phyloP scores from a whole-genome alignment of 2,888 invertebrate genomes.

The Oscheius sp. region DNA sequence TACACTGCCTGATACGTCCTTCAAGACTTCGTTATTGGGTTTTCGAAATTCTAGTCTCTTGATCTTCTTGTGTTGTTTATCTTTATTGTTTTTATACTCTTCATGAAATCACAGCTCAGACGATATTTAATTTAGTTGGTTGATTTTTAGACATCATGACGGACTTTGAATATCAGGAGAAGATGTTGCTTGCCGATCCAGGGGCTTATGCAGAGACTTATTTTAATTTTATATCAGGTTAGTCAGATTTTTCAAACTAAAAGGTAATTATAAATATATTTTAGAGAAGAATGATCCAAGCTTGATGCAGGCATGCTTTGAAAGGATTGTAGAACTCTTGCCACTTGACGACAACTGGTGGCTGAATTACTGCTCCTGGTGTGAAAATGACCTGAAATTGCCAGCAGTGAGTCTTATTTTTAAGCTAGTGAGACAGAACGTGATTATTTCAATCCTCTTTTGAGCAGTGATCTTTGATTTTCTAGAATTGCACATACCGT shows the following conservation, averaged over 20 bases:
- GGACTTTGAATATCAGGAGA: not conserved
- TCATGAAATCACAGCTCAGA: too few species aligned
- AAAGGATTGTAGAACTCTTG: slow-evolving; percentile 40
- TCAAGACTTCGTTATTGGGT: too few species aligned
- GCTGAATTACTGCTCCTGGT: slow-evolving; percentile 51
- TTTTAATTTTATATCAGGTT: not conserved
- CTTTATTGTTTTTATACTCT: too few species aligned
- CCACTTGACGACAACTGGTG: slow-evolving; percentile 44
- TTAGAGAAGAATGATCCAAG: slow-evolving; percentile 26
- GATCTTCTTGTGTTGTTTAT: too few species aligned
- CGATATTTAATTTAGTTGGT: too few species aligned
- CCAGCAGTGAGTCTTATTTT: slow-evolving; percentile 29
- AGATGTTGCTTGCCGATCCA: not conserved
- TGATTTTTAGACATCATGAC: too few species aligned
- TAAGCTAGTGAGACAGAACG: not conserved
- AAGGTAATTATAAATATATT: not conserved
- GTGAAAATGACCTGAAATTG: slow-evolving; percentile 44
- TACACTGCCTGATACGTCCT: too few species aligned
- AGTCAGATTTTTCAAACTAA: not conserved
- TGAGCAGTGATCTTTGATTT: not conserved
- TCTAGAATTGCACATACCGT: not conserved
- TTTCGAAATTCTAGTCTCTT: too few species aligned
- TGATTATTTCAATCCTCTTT: not conserved
- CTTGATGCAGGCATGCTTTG: slow-evolving; percentile 44
- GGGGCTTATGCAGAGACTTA: not conserved